These are phyloP conservation scores for Dioctria linearis DNA, from an alignment of 2,888 invertebrate species.

Conservation along the genomic window DNA sequence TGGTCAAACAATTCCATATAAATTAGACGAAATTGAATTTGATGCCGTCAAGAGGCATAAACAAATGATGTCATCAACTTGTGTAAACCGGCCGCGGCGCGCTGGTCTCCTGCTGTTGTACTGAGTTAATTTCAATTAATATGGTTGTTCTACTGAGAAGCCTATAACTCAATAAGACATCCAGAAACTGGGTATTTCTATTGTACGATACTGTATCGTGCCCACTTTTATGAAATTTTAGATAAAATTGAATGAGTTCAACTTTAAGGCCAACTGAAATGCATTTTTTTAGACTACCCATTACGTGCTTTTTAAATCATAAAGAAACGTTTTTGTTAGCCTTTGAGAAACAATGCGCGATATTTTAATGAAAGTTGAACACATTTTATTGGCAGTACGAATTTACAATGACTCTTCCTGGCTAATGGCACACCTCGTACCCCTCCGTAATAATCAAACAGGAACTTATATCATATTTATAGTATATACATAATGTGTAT, in stretches of 20 bases:
- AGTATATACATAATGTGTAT: too few species aligned
- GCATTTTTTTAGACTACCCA: too few species aligned
- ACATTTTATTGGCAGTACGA: too few species aligned
- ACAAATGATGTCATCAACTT: constrained; percentile 60
- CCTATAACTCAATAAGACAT: constrained; percentile 44
- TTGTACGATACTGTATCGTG: not conserved
- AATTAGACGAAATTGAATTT: constrained; percentile 62
- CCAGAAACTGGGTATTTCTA: constrained; percentile 24
- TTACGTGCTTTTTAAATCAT: too few species aligned
- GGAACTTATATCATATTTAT: too few species aligned
- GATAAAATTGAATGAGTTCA: constrained; percentile 16
- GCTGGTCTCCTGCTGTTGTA: not conserved
- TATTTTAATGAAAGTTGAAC: too few species aligned
- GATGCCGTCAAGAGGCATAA: constrained; percentile 60
- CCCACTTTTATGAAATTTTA: constrained; percentile 32
- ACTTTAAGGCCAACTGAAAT: too few species aligned
- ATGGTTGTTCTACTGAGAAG: constrained; percentile 29
- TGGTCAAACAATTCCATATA: constrained; percentile 61
- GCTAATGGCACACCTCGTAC: too few species aligned
- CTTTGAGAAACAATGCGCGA: too few species aligned
- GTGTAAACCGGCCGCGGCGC: constrained; percentile 32
- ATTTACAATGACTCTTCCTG: too few species aligned
- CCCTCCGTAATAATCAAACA: too few species aligned
- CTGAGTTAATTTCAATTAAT: constrained; percentile 52
- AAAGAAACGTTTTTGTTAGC: too few species aligned